Evolutionary conservation across 2,888 invertebrate species (phyloP), one percentile per base, ranked within the genome.

Genomic region (Cephus runcator): DNA sequence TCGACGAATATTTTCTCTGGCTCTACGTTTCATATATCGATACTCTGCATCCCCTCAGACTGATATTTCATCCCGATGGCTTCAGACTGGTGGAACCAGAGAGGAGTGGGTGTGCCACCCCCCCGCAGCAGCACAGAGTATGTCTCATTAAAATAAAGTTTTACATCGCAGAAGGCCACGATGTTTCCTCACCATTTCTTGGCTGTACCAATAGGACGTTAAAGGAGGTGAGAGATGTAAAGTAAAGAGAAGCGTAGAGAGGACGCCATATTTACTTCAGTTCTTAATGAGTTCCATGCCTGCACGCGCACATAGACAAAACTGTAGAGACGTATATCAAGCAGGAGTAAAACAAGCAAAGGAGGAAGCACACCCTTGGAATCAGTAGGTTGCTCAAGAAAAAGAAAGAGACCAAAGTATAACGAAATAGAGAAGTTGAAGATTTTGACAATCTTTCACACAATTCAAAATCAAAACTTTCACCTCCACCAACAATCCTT

Each of bases 81-180:
- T 9, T 6, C 15, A 23, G 23, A 56, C 15, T 23, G 40, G 23
- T 56, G 23, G 23, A 56, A 23, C 0, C 23, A 15, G 15, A 40
- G 4, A 40, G 40, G 4, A 4, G 40, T 4, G 40, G 40, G 15
- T 35, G 3, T 11, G 3, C 35, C 35, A 12, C 35, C 35, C 35
- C 11, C 34, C 3, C 0, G 3, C 35, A 35, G 15, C 15, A 0
- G 40, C 4, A 40, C 15, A 56, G 9, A 23, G 23, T 56, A 56
- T 75, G 82, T 83, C 86, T 86, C 86, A 85, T 86, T 85, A 85
- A 83, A 84, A 85, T 83, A 84, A 87, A 88, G 83, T 87, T 87
- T 85, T 77, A 80, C 84, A 81, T 81, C 81, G 80, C 81, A 78
- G 80, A 76, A 80, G 78, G 79, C 80, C 79, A 82, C 75, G 80